Conservation (phyloP, 2,113 vertebrate genomes). For the Sinocyclocheilus rhinocerous region DNA sequence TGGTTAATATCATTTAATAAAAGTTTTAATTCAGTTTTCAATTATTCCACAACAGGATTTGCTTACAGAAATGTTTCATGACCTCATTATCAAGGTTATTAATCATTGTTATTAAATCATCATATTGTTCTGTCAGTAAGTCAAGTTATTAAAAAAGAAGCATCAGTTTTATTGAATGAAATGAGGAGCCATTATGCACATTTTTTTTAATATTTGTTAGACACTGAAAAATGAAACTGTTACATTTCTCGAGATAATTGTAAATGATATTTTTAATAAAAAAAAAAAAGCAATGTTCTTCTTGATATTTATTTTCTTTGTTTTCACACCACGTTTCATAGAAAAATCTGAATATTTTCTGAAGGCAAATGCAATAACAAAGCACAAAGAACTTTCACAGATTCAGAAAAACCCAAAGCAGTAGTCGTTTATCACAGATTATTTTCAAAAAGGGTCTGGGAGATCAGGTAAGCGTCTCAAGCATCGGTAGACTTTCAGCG, state of each 20-base stretch:
- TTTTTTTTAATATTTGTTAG: background rate
- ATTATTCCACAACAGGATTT: background rate
- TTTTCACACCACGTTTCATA: background rate
- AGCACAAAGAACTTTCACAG: background rate
- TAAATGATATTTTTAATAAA: background rate
- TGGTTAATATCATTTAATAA: background rate
- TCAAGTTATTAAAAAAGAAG: background rate
- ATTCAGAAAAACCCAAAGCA: background rate
- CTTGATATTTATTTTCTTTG: background rate
- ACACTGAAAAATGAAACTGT: background rate
- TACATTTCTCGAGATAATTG: background rate
- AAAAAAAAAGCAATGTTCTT: background rate
- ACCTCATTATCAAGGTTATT: background rate
- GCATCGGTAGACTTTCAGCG: background rate
- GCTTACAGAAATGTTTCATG: background rate
- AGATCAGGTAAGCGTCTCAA: background rate
- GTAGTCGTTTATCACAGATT: background rate
- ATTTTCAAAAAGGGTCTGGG: background rate
- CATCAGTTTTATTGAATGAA: background rate
- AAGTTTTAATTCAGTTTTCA: background rate
- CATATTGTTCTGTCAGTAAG: background rate
- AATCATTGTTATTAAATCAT: background rate
- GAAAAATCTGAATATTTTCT: background rate
- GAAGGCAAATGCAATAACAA: background rate
- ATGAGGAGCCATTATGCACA: background rate